Base-by-base conservation (phyloP, 2,888 invertebrate genomes). In the Poecilobothrus nobilitatus region DNA sequence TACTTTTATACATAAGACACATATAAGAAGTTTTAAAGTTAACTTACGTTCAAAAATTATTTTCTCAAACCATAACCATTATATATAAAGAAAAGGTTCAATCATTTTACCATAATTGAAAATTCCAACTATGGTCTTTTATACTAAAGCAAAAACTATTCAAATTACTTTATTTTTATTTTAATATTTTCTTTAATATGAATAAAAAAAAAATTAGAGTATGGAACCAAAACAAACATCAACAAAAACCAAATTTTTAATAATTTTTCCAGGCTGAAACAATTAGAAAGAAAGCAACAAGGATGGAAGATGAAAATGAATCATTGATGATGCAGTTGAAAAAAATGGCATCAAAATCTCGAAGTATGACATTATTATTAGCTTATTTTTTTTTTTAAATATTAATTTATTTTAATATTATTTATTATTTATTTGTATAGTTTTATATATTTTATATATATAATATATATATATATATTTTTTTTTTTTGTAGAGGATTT, bases 261-360 rank as follows among this genome's bases (percentile, higher is more conserved):
- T 53, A 53, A 53, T 53, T 73, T 85, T 88, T 81, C 27, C 88
- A 92, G 91, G 91, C 89, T 81, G 89, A 91, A 86, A 91, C 89
- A 84, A 87, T 92, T 82, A 88, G 94, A 83, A 92, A 91, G 86
- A 94, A 93, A 85, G 88, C 94, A 79, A 89, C 91, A 79, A 90
- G 95, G 78, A 88, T 96, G 81, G 97, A 97, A 84, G 95, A 95
- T 82, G 97, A 97, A 86, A 97, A 97, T 86, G 97, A 97, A 83
- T 93, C 93, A 76, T 87, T 96, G 83, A 90, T 93, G 83, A 88
- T 93, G 85, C 96, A 96, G 87, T 88, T 97, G 84, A 93, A 95
- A 88, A 95, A 95, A 89, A 91, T 96, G 90, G 93, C 94, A 85
- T 88, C 89, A 83, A 89, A 90, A 84, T 88, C 90, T 84, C 87